phyloP scores from a whole-genome alignment of 2,888 invertebrate genomes.

The Tiphia femorata region DNA sequence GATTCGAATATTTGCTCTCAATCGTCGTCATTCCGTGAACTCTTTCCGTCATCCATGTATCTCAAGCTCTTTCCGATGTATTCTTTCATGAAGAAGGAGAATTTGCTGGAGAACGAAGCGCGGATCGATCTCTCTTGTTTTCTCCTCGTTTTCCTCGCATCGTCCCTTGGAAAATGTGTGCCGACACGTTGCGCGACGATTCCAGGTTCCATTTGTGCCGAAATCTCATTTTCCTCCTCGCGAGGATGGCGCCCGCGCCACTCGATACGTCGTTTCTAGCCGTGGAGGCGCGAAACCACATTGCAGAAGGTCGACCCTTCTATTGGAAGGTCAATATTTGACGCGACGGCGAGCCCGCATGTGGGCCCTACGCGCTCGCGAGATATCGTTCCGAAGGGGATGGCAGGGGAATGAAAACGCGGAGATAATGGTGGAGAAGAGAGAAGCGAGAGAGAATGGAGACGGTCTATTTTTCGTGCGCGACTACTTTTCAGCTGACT shows the following conservation, averaged over 20 bases:
- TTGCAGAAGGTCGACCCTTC: too few relatives aligned
- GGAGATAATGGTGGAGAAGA: constrained; percentile 8
- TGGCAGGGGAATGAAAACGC: constrained; percentile 1
- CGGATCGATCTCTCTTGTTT: too few relatives aligned
- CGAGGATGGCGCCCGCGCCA: constrained; percentile 17
- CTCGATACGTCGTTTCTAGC: not conserved
- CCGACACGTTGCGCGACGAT: too few relatives aligned
- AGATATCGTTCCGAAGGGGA: constrained; percentile 12
- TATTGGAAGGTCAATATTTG: constrained; percentile 35
- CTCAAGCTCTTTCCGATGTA: too few relatives aligned
- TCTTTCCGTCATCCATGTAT: too few relatives aligned
- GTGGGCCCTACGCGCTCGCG: constrained; percentile 5
- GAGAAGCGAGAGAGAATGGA: not conserved
- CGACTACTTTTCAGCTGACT: constrained; percentile 34
- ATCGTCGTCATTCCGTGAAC: too few relatives aligned
- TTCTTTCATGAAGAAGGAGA: too few relatives aligned
- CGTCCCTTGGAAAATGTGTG: too few relatives aligned
- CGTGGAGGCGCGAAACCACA: not conserved
- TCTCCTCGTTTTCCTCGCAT: too few relatives aligned
- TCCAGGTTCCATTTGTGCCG: too few relatives aligned
- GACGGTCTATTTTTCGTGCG: constrained; percentile 10
- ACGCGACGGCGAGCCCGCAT: constrained; percentile 7
- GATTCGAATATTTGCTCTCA: too few relatives aligned
- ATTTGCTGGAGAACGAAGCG: too few relatives aligned
- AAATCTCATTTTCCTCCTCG: constrained; percentile 26